Evolutionary conservation across 1,140 invertebrate genomes (phyloP).

Genomic region (Drosophila nebulosa): DNA sequence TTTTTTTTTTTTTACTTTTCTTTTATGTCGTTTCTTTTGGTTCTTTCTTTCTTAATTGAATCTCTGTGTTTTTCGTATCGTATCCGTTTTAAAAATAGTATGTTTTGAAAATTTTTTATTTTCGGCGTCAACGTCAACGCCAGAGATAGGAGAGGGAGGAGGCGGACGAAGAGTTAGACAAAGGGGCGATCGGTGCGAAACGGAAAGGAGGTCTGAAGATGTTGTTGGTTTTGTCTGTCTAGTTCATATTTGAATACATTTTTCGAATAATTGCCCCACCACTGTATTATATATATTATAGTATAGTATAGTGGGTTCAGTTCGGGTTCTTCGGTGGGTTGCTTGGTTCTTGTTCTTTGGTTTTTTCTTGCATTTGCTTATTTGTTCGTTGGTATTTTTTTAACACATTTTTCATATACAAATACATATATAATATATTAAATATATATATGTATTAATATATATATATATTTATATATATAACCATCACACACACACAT

Average conservation of each 20-base stretch:
- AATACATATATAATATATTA: constrained; percentile 20
- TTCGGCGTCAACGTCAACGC: constrained; percentile 75
- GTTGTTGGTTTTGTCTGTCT: constrained; percentile 31
- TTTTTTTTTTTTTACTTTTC: constrained; percentile 49
- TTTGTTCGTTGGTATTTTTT: not conserved
- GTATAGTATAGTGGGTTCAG: constrained; percentile 5
- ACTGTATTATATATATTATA: constrained; percentile 2
- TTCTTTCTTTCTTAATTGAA: constrained; percentile 39
- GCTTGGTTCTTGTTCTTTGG: not conserved
- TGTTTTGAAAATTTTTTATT: constrained; percentile 77
- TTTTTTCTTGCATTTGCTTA: not conserved
- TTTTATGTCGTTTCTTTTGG: constrained; percentile 20
- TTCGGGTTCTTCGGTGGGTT: not conserved
- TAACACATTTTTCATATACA: constrained; percentile 18
- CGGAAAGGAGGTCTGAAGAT: constrained; percentile 2
- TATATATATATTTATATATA: constrained; percentile 20
- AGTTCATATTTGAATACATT: constrained; percentile 72
- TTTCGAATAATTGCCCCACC: not conserved
- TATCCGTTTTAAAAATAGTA: constrained; percentile 77
- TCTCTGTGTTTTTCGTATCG: constrained; percentile 59
- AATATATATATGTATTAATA: constrained; percentile 14
- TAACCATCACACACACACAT: constrained; percentile 53
- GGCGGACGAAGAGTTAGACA: not conserved
- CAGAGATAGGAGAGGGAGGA: not conserved
- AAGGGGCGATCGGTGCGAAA: constrained; percentile 3